These are phyloP conservation scores for Ruditapes philippinarum DNA, from an alignment of 1,140 invertebrate genomes.

Conservation along the genomic window DNA sequence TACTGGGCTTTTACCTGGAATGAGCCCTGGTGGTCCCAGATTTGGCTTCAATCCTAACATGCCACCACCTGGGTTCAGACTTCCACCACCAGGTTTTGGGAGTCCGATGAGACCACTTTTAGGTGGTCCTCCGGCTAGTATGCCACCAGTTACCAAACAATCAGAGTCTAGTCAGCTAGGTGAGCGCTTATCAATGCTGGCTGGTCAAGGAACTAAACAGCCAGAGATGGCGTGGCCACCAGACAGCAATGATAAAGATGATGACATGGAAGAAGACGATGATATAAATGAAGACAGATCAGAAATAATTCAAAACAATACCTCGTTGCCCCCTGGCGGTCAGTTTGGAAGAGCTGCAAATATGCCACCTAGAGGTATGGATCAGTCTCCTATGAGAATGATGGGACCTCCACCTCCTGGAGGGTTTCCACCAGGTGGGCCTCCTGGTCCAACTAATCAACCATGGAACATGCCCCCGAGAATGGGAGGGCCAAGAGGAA, in stretches of 20 bases:
- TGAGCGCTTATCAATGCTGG: not conserved
- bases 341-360: conserved; percentile 19
- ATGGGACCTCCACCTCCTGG: conserved; percentile 19
- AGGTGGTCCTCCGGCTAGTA: not conserved
- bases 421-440: conserved; percentile 36
- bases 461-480: conserved; percentile 25
- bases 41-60: conserved; percentile 64
- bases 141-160: not conserved
- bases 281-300: conserved; percentile 34
- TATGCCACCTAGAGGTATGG: not conserved
- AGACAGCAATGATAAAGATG: conserved; percentile 61
- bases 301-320: conserved; percentile 11
- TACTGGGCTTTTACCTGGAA: not conserved
- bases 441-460: conserved; percentile 36
- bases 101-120: conserved; percentile 40
- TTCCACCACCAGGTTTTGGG: conserved; percentile 66
- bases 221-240: conserved; percentile 60
- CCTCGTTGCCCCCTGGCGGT: not conserved
- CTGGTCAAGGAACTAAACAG: conserved; percentile 46
- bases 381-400: conserved; percentile 21
- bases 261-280: conserved; percentile 59
- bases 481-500: conserved; percentile 15
- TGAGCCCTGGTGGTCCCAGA: conserved; percentile 28
- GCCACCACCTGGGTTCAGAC: conserved; percentile 65
- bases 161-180: not conserved